These are phyloP conservation scores for Antheraea mylitta DNA, from an alignment of 1,140 invertebrate genomes.

Conservation along the genomic window DNA sequence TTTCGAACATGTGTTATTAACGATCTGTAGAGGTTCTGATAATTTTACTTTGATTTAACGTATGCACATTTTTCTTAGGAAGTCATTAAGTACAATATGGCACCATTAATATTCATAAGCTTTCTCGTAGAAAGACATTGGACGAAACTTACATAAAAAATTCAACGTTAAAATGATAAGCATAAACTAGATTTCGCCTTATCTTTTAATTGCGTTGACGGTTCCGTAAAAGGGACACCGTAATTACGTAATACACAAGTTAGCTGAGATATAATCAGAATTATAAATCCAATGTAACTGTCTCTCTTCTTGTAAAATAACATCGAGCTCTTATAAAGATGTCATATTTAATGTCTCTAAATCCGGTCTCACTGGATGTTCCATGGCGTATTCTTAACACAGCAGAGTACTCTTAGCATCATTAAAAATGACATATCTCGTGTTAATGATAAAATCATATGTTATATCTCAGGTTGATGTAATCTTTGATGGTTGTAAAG, in stretches of 20 bases:
- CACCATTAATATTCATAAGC: background rate
- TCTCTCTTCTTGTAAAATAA: conserved; percentile 5
- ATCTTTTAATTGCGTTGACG: conserved; percentile 13
- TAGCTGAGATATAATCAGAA: conserved; percentile 10
- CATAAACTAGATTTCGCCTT: background rate
- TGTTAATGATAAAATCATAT: background rate
- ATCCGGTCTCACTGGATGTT: conserved; percentile 10
- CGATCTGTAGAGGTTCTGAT: background rate
- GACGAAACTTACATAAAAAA: background rate
- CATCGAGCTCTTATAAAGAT: conserved; percentile 13
- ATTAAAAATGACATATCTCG: background rate
- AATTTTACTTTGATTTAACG: background rate
- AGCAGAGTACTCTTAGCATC: background rate
- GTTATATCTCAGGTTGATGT: background rate
- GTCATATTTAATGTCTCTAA: conserved; percentile 15
- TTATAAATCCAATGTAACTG: conserved; percentile 6
- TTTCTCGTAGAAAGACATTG: background rate
- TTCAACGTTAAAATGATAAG: background rate
- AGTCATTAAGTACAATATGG: background rate
- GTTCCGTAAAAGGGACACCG: conserved; percentile 2
- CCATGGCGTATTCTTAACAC: background rate
- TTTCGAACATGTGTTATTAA: too few species aligned
- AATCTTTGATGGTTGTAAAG: background rate
- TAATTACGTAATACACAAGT: conserved; percentile 13
- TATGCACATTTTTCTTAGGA: background rate